Evolutionary conservation across 2,113 vertebrate genomes (phyloP), one percentile per base, ranked within the genome.

Genomic region (Amia ocellicauda): DNA sequence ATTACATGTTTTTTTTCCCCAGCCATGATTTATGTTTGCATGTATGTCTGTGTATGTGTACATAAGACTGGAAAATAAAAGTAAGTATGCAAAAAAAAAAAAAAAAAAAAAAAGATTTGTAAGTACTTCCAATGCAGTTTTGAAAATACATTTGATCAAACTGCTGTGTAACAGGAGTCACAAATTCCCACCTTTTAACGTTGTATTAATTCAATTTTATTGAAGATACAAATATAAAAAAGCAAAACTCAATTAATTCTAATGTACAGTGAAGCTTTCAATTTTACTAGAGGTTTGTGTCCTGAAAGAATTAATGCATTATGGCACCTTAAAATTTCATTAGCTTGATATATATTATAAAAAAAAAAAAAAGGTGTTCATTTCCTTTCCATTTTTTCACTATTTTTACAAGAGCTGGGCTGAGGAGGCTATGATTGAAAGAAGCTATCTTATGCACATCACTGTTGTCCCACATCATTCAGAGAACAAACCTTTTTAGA

Each of bases 401-500:
- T 75, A 75, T 69, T 75, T 83, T 77, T 66, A 69, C 69, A 71
- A 75, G 51, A 58, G 55, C 52, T 70, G 72, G 83, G 77, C 82
- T 83, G 84, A 93, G 88, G 86, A 92, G 84, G 81, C 80, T 79
- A 83, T 89, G 93, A 93, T 86, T 92, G 91, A 93, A 90, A 94
- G 89, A 89, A 92, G 83, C 85, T 87, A 87, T 91, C 91, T 87
- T 92, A 92, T 92, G 90, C 93, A 92, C 91, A 86, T 88, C 89
- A 87, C 90, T 98, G 95, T 98, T 98, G 94, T 95, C 94, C 93
- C 92, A 98, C 93, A 98, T 89, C 92, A 91, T 93, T 95, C 90
- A 87, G 74, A 83, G 96, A 94, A 95, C 93, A 98, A 96, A 95
- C 95, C 93, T 96, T 98, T 97, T 98, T 95, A 98, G 97, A 96